Evolutionary conservation across 1,140 invertebrate species (phyloP).

Genomic region (Lepidostoma basale): DNA sequence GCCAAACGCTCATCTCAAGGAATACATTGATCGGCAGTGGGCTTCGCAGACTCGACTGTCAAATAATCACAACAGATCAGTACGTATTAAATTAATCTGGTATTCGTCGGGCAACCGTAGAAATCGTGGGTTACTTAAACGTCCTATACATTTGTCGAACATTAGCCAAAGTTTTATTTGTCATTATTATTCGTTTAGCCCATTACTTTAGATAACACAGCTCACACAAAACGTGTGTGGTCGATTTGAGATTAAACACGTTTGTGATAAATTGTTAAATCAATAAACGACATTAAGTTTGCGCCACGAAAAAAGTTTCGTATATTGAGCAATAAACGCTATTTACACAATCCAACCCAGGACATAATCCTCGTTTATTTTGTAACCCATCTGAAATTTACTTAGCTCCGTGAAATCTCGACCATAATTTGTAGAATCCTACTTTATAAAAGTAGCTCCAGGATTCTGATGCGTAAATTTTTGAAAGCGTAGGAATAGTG

Average conservation of each 20-base stretch:
- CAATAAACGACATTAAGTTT: slow-evolving; percentile 18
- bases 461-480: too few relatives aligned
- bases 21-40: too few relatives aligned
- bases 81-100: too few relatives aligned
- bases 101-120: too few relatives aligned
- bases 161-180: slow-evolving; percentile 7
- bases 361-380: slow-evolving; percentile 2
- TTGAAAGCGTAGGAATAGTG: too few relatives aligned
- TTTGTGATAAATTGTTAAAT: slow-evolving; percentile 2
- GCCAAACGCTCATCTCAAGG: too few relatives aligned
- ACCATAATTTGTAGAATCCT: not conserved
- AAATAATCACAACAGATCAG: too few relatives aligned
- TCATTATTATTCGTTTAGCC: slow-evolving; percentile 4
- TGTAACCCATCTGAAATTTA: not conserved
- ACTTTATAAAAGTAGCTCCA: not conserved
- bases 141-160: too few relatives aligned
- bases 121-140: too few relatives aligned
- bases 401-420: too few relatives aligned
- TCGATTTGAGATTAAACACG: slow-evolving; percentile 9
- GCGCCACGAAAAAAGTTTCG: slow-evolving; percentile 10
- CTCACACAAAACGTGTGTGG: slow-evolving; percentile 11
- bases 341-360: slow-evolving; percentile 4
- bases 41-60: too few relatives aligned
- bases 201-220: slow-evolving; percentile 11
- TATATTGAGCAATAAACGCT: slow-evolving; percentile 5